phyloP scores from a whole-genome alignment of 2,113 vertebrate genomes.

The Hirundichthys speculiger region DNA sequence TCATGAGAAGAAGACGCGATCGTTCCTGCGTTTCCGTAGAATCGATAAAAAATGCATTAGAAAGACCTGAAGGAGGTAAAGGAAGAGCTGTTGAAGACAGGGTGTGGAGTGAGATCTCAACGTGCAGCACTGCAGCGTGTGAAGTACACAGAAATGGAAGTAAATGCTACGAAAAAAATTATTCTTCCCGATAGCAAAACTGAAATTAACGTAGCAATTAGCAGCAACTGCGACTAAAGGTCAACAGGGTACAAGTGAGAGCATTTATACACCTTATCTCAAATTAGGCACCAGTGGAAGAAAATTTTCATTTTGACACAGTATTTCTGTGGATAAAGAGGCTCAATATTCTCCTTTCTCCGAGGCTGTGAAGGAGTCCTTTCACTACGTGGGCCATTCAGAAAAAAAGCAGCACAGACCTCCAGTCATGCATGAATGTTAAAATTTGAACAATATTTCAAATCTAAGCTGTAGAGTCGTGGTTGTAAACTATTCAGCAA shows the following conservation, averaged over 20 bases:
- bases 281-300: too few relatives aligned
- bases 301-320: too few relatives aligned
- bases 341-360: slow-evolving; percentile 9
- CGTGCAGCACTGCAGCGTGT: slow-evolving; percentile 9
- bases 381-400: too few relatives aligned
- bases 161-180: slow-evolving; percentile 26
- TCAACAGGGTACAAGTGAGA: too few relatives aligned
- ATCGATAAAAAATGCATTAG: slow-evolving; percentile 54
- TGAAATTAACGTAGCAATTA: not conserved
- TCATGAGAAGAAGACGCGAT: slow-evolving; percentile 49
- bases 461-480: too few relatives aligned
- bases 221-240: not conserved
- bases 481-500: too few relatives aligned
- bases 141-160: slow-evolving; percentile 9
- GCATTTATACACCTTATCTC: not conserved
- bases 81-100: slow-evolving; percentile 31
- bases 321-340: too few relatives aligned
- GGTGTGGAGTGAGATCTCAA: slow-evolving; percentile 22
- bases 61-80: not conserved
- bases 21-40: slow-evolving; percentile 45
- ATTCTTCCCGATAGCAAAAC: not conserved
- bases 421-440: not conserved
- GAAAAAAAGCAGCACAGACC: not conserved
- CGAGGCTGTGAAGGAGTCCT: not conserved
- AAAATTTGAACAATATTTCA: too few relatives aligned